These are phyloP conservation scores for Fragum whitleyi DNA, from an alignment of 2,888 invertebrate species.

Conservation along the genomic window DNA sequence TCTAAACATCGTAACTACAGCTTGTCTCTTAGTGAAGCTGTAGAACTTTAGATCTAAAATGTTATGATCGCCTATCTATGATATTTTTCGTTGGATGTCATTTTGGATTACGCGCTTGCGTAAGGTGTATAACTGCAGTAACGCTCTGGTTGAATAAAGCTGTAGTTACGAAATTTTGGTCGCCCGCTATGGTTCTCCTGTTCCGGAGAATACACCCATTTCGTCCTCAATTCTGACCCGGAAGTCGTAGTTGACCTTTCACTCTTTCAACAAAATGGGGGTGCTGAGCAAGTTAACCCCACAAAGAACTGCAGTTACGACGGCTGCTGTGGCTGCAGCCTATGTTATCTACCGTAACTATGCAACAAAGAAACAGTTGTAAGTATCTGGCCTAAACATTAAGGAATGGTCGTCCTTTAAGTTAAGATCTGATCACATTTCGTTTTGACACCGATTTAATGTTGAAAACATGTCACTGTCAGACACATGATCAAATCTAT, in stretches of 20 bases:
- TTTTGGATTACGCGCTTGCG: too few species aligned
- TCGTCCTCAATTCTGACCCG: conserved; percentile 14
- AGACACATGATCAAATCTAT: too few species aligned
- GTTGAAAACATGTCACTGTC: too few species aligned
- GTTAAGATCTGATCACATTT: background rate
- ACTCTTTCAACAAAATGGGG: conserved; percentile 72
- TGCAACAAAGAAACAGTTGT: conserved; percentile 58
- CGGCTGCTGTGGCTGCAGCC: conserved; percentile 74
- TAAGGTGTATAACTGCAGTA: too few species aligned
- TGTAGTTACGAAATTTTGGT: too few species aligned
- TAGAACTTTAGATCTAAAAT: too few species aligned
- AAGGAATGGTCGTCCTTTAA: background rate
- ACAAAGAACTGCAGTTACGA: conserved; percentile 79
- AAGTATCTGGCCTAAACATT: conserved; percentile 39
- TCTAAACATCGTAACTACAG: too few species aligned
- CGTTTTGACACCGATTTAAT: background rate
- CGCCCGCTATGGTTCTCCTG: too few species aligned
- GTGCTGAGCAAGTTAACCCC: conserved; percentile 79
- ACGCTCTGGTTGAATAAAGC: too few species aligned
- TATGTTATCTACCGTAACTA: conserved; percentile 73
- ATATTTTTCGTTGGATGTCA: too few species aligned
- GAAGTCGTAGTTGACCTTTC: background rate
- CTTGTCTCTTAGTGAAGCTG: too few species aligned
- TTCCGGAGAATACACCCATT: background rate
- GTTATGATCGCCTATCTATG: too few species aligned